Evolutionary conservation across 2,113 vertebrate species (phyloP), one percentile per base, ranked within the genome.

Genomic region (Tragelaphus buxtoni): DNA sequence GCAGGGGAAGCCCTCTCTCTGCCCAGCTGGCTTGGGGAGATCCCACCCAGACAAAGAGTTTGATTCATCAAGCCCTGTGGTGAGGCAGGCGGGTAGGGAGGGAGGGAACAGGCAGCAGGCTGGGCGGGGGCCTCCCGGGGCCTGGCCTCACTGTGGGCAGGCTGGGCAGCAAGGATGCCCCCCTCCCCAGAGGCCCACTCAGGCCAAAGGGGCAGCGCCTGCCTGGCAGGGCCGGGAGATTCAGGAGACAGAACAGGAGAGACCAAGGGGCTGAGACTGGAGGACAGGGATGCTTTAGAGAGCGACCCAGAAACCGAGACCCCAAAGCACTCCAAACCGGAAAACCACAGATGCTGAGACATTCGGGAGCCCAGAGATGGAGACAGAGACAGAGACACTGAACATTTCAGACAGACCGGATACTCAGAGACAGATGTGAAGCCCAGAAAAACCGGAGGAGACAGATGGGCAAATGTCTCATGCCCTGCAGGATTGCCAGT

Each of bases 21-120:
- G 97, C 94, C 95, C 97, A 97, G 98, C 96, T 97, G 97, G 96
- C 97, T 82, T 84, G 95, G 95, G 98, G 96, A 97, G 93, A 96
- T 97, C 97, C 98, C 98, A 97, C 97, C 97, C 97, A 97, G 97
- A 98, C 98, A 98, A 98, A 98, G 97, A 96, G 97, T 98, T 98
- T 97, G 97, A 98, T 98, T 97, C 98, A 98, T 97, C 97, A 96
- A 98, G 93, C 92, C 97, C 98, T 97, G 98, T 94, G 97, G 97
- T 97, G 95, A 98, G 94, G 96, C 96, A 77, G 96, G 93, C 83
- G 24, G 84, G 88, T 8, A 74, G 95, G 81, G 95, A 94, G 95
- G 96, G 97, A 97, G 97, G 98, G 97, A 96, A 65, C 90, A 53
- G 90, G 95, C 90, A 87, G 97, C 84, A 24, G 97, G 93, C 91